Base-by-base conservation (phyloP, 2,113 vertebrate species). In the Ammodramus savannarum region DNA sequence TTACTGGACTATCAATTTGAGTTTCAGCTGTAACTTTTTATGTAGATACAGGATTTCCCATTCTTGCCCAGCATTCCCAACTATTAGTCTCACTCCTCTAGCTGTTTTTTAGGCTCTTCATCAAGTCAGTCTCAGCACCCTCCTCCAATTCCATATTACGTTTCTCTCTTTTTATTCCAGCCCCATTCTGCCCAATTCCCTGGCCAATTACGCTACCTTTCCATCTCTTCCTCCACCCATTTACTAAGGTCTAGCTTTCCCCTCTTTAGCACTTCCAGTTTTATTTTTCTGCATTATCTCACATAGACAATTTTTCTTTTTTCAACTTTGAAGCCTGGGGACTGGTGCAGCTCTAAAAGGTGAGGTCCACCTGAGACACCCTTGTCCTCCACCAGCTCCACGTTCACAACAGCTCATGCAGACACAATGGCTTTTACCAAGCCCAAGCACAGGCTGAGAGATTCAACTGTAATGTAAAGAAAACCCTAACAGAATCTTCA, bases 141-240 rank as follows among this genome's bases (percentile, higher is more conserved):
- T 59, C 9, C 32, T 82, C 26, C 48, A 90, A 22, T 11, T 48
- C 26, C 16, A 1, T 48, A 8, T n/a, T 63, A 67, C 0, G 0
- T n/a, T 85, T 51, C 39, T 26, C 26, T 63, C 65, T 55, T 59
- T 74, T 67, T 59, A 43, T 39, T 72, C 26, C 34, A 81, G 38
- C 7, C 20, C 12, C 25, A 34, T 23, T 76, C 44, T 54, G n/a
- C 15, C 49, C 10, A 69, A 16, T 23, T 65, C n/a, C 27, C 15
- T 36, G 20, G 51, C 9, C 63, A 67, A 23, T 22, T 22, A 52
- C 3, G 34, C 61, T 59, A 36, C 16, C 16, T 39, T 66, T 21
- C 39, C 29, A 43, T 22, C 41, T 75, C 25, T 38, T 55, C 29
- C 18, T 75, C 54, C 15, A 61, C 9, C 27, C 21, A 29, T 51